Evolutionary conservation across 2,888 invertebrate genomes (phyloP), one percentile per base, ranked within the genome.

Genomic region (Drosophila putrida): DNA sequence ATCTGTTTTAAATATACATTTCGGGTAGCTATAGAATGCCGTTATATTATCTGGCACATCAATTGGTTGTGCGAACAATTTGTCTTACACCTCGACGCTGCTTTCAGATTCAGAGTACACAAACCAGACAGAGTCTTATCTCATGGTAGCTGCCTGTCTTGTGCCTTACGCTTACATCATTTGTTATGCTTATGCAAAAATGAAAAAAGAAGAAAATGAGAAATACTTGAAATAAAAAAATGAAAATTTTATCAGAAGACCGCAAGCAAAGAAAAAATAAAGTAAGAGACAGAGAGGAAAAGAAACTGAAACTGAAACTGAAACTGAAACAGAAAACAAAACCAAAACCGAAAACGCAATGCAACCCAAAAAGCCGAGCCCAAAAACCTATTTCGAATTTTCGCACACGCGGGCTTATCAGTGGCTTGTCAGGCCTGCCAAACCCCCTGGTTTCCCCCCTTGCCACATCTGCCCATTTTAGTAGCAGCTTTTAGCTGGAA

Each of bases 391-490:
- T 47, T 60, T 74, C 38, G 71, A 66, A 60, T 57, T 61, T 57
- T 68, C 50, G 75, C 64, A 75, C 63, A 71, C 68, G 65, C 67
- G 54, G 65, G 75, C 79, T 80, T 83, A 83, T 83, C 82, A 80
- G 85, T 64, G 70, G 61, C 57, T 64, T 84, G 82, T 79, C 84
- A 84, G 82, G 80, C 84, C 64, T 64, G 69, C 49, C 68, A 54
- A 62, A 27, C 41, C 55, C 55, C 60, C 20, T 39, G 0, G 2
- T 2, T 6, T 31, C 31, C 31, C 31, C 4, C 6, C 0, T 9
- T 9, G 8, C 27, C 5, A 2, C 31, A 10, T 27, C 20, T 15
- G 28, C 11, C 35, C 11, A 49, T 31, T 31, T 28, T 54, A 20
- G 27, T 15, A 25, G 47, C 39, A 11, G 41, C 47, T 25, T 33